A percentile compares a stretch with the other conserved stretches of the same genome.
phyloP scores from a whole-genome alignment of 2,888 invertebrate genomes.

The Drosophila mercatorum region DNA sequence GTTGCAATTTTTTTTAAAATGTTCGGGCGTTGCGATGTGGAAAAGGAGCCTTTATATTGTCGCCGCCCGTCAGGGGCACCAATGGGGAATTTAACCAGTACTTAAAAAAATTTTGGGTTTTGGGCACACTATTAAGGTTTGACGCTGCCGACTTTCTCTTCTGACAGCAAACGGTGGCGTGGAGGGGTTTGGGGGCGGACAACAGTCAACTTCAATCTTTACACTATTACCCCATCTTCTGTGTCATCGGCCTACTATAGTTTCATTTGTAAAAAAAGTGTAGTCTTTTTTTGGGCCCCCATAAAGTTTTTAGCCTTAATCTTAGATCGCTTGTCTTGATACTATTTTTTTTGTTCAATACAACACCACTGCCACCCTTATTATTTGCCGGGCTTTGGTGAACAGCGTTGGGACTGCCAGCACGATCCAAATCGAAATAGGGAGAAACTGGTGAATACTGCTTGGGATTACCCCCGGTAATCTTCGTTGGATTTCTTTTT shows the following conservation, averaged over 20 bases:
- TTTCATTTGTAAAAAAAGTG: slow-evolving; percentile 85
- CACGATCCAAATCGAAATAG: slow-evolving; percentile 84
- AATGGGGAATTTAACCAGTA: slow-evolving; percentile 84
- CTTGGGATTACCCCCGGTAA: slow-evolving; percentile 66
- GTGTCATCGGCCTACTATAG: slow-evolving; percentile 58
- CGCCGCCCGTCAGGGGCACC: slow-evolving; percentile 84
- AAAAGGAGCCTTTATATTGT: slow-evolving; percentile 84
- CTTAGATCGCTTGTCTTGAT: slow-evolving; percentile 76
- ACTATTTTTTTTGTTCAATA: slow-evolving; percentile 36
- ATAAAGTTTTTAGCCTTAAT: slow-evolving; percentile 84
- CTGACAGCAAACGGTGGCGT: slow-evolving; percentile 85
- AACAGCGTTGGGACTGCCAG: slow-evolving; percentile 72
- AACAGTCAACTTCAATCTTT: slow-evolving; percentile 57
- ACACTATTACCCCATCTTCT: slow-evolving; percentile 23
- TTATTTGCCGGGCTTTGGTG: slow-evolving; percentile 36
- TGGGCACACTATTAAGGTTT: slow-evolving; percentile 74
- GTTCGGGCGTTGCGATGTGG: slow-evolving; percentile 84
- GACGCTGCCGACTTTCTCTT: slow-evolving; percentile 76
- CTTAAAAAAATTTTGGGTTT: slow-evolving; percentile 84
- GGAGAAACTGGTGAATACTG: slow-evolving; percentile 60
- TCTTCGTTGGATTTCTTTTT: slow-evolving; percentile 85
- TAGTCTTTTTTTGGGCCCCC: slow-evolving; percentile 85
- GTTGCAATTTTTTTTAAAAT: slow-evolving; percentile 84
- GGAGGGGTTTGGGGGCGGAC: slow-evolving; percentile 88
- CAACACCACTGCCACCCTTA: slow-evolving; percentile 12